phyloP scores from a whole-genome alignment of 2,888 invertebrate species.

The Limnephilus auricula region DNA sequence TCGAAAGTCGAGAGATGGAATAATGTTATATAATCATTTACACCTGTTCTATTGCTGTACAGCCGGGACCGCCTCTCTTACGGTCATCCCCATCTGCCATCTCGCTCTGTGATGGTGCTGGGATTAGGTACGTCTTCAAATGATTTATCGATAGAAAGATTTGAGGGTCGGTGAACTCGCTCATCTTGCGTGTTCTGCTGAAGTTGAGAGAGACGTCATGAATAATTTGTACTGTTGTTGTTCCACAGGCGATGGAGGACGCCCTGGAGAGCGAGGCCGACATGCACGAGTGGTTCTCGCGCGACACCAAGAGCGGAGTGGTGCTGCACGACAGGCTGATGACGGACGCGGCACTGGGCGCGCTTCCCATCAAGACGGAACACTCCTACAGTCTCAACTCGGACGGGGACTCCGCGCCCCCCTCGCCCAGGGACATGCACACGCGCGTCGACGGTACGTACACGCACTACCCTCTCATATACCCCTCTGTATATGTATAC shows the following conservation, averaged over 20 bases:
- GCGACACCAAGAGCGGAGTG: conserved; percentile 83
- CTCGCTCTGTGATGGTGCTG: background rate
- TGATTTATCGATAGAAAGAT: background rate
- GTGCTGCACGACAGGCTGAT: conserved; percentile 93
- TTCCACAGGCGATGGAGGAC: conserved; percentile 81
- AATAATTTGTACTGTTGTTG: background rate
- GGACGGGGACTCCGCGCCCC: conserved; percentile 84
- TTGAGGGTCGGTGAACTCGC: conserved; percentile 17
- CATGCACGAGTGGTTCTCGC: conserved; percentile 83
- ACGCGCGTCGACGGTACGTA: conserved; percentile 85
- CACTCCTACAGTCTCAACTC: conserved; percentile 93
- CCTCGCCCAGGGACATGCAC: conserved; percentile 81
- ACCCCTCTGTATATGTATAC: no score
- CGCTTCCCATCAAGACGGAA: conserved; percentile 91
- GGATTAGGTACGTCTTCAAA: background rate
- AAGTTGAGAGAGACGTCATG: background rate
- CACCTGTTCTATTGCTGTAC: conserved; percentile 2
- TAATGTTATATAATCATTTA: background rate
- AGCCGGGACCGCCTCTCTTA: background rate
- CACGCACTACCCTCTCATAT: no score
- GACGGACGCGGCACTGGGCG: conserved; percentile 91
- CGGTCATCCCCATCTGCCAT: background rate
- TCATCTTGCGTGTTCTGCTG: conserved; percentile 8
- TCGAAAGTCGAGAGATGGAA: conserved; percentile 20
- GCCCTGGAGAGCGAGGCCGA: conserved; percentile 82